Evolutionary conservation across 2,888 invertebrate genomes (phyloP).

Genomic region (Elegia similella): DNA sequence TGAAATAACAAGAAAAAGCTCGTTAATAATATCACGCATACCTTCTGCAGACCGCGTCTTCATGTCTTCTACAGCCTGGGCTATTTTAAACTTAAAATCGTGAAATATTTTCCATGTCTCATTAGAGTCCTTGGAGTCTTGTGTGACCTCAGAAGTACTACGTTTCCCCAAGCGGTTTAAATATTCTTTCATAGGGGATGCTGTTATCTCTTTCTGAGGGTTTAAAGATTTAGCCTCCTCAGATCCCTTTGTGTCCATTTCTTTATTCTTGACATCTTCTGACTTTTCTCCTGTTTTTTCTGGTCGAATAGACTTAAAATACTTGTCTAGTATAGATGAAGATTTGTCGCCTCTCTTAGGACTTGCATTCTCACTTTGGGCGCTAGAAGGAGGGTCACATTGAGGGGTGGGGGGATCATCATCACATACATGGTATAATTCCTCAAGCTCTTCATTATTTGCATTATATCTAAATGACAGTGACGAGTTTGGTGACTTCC

Average conservation of each 20-base stretch:
- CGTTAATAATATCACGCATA: slow-evolving; percentile 38
- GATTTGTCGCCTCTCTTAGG: slow-evolving; percentile 72
- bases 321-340: slow-evolving; percentile 73
- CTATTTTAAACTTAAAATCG: slow-evolving; percentile 87
- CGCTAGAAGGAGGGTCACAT: slow-evolving; percentile 57
- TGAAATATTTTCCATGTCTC: slow-evolving; percentile 88
- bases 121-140: slow-evolving; percentile 68
- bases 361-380: slow-evolving; percentile 61
- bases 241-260: slow-evolving; percentile 41
- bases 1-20: no score
- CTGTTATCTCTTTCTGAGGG: slow-evolving; percentile 59
- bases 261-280: slow-evolving; percentile 48
- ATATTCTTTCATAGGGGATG: slow-evolving; percentile 81
- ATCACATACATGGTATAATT: slow-evolving; percentile 84
- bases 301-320: slow-evolving; percentile 69
- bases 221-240: slow-evolving; percentile 47
- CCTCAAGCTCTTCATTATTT: slow-evolving; percentile 88
- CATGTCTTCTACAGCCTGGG: slow-evolving; percentile 90
- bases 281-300: slow-evolving; percentile 58
- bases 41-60: slow-evolving; percentile 85
- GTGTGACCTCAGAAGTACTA: slow-evolving; percentile 81
- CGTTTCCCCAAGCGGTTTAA: slow-evolving; percentile 82
- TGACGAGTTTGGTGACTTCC: slow-evolving; percentile 71
- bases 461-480: slow-evolving; percentile 87
- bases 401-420: slow-evolving; percentile 78